Percentiles rank a stretch among this genome's conserved stretches.
Conservation (phyloP, 2,888 invertebrate genomes). For the Stenurella melanura region DNA sequence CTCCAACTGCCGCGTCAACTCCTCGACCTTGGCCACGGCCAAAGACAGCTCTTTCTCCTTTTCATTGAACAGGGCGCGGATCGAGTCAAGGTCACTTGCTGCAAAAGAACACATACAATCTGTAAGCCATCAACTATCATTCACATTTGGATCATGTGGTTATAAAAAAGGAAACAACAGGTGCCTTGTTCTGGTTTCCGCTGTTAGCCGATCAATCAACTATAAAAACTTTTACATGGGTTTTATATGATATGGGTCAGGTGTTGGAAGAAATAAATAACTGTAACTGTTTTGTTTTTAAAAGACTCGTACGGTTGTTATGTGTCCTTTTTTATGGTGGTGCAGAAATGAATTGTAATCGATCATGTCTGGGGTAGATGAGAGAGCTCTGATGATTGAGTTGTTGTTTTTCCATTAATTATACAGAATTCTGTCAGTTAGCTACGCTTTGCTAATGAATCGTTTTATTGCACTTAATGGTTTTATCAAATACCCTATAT, state of each 20-base stretch:
- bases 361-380: constrained; percentile 26
- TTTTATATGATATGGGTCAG: constrained; percentile 26
- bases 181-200: constrained; percentile 25
- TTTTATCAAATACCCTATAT: constrained; percentile 22
- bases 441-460: constrained; percentile 31
- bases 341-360: constrained; percentile 30
- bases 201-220: constrained; percentile 34
- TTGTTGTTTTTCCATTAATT: constrained; percentile 28
- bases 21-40: constrained; percentile 98
- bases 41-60: constrained; percentile 97
- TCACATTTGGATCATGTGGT: constrained; percentile 20
- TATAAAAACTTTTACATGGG: constrained; percentile 16
- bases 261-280: constrained; percentile 29
- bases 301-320: background rate
- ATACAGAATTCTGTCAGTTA: constrained; percentile 26
- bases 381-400: constrained; percentile 22
- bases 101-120: constrained; percentile 64
- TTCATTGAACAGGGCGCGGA: constrained; percentile 96
- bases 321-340: constrained; percentile 10
- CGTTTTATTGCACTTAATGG: constrained; percentile 35
- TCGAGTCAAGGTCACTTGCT: constrained; percentile 97
- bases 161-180: constrained; percentile 28
- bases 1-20: constrained; percentile 95
- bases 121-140: constrained; percentile 2
- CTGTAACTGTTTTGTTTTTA: background rate